Evolutionary conservation across 2,888 invertebrate species (phyloP), one percentile per base, ranked within the genome.

Genomic region (Nebria brevicollis): DNA sequence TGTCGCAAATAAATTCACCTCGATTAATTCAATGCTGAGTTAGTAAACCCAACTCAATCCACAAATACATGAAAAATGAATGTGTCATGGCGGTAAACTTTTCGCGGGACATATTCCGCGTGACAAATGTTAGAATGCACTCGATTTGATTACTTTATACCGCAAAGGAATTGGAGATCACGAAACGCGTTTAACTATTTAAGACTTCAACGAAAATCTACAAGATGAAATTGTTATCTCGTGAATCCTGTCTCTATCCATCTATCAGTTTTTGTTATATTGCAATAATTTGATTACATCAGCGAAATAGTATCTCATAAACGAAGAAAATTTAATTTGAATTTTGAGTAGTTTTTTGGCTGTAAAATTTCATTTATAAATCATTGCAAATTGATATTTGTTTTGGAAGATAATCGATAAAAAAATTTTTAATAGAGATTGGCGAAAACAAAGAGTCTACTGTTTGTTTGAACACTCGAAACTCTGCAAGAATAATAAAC

Each of bases 91-190:
- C 66, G 76, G 66, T 41, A 41, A 68, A 76, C 76, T 20, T 20
- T 20, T 20, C 20, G 20, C 20, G 20, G 65, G 15, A 66, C 66
- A 76, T 66, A 76, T 26, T 75, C 13, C 76, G 26, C 25, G 13
- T 76, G 76, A 76, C 76, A 76, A 76, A 76, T 76, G 76, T 66
- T 15, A 41, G 34, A 76, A 76, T 76, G 66, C 66, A 76, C 76
- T 66, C 68, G 66, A 66, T 42, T 26, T 76, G 76, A 76, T 76
- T 76, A 76, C 66, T 65, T 75, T 25, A 41, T 64, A 20, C 72
- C 72, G 72, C 15, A 10, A 13, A 54, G 7, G 54, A 8, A 54
- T 54, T 8, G 54, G 54, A 41, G 8, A n/a, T 42, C 41, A 41
- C 42, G 65, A 66, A 64, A 66, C 66, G 66, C 20, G 66, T 66